A percentile compares a stretch with the other conserved stretches of the same genome.
Conservation (phyloP, 1,140 invertebrate genomes). For the Cotesia chilonis region DNA sequence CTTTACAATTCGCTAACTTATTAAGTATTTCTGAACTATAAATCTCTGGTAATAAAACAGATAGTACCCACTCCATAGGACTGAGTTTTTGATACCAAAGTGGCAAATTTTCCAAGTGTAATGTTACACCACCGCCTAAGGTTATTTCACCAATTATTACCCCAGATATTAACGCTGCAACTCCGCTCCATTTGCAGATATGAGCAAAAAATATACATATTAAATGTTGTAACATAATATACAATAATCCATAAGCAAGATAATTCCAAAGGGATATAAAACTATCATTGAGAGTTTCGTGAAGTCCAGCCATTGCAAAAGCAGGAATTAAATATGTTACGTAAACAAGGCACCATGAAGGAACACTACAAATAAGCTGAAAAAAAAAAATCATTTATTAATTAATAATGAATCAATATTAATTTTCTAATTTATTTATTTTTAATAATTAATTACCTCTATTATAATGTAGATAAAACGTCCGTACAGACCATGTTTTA, state of each 20-base stretch:
- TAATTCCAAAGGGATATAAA: constrained; percentile 59
- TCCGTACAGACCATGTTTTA: constrained; percentile 81
- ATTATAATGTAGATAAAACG: constrained; percentile 80
- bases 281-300: constrained; percentile 59
- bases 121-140: constrained; percentile 74
- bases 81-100: constrained; percentile 72
- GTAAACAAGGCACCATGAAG: constrained; percentile 76
- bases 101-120: constrained; percentile 78
- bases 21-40: constrained; percentile 69
- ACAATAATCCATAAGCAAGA: constrained; percentile 73
- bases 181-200: constrained; percentile 68
- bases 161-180: constrained; percentile 69
- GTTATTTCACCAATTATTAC: constrained; percentile 72
- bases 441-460: constrained; percentile 73
- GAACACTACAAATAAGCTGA: constrained; percentile 70
- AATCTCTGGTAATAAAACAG: constrained; percentile 73
- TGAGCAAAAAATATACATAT: constrained; percentile 76
- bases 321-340: constrained; percentile 85
- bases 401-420: constrained; percentile 8
- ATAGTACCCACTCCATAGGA: constrained; percentile 79
- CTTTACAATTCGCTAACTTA: constrained; percentile 58
- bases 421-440: not conserved
- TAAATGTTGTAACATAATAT: constrained; percentile 77
- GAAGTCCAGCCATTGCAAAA: constrained; percentile 87
- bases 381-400: constrained; percentile 44